A percentile compares a stretch with the other conserved stretches of the same genome.
Evolutionary conservation across 1,140 invertebrate genomes (phyloP).

Genomic region (Aphaenogaster rudis): DNA sequence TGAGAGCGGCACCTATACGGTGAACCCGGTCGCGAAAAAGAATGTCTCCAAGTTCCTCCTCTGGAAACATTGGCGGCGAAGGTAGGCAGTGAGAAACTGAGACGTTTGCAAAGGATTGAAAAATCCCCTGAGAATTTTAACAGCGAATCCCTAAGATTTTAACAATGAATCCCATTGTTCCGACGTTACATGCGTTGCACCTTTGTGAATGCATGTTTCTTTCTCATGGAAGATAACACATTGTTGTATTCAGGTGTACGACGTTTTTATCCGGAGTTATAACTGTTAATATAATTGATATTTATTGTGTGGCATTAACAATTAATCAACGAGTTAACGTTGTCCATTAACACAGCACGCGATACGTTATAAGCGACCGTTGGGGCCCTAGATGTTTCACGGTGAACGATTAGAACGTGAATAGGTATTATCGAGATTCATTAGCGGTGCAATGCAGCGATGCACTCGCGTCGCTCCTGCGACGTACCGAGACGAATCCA

Average conservation of each 20-base stretch:
- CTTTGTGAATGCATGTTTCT: conserved; percentile 17
- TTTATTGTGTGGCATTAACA: background rate
- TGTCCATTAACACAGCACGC: background rate
- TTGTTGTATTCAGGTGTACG: background rate
- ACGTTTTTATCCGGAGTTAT: background rate
- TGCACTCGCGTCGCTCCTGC: background rate
- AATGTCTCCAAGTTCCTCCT: conserved; percentile 82
- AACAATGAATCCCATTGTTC: background rate
- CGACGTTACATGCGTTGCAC: background rate
- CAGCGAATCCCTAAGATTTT: background rate
- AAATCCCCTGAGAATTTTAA: background rate
- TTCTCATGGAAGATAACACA: background rate
- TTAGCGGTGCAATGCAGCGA: background rate
- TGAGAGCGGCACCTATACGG: conserved; percentile 85
- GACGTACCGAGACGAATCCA: background rate
- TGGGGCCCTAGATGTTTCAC: background rate
- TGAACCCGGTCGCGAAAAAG: conserved; percentile 83
- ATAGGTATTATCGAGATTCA: conserved; percentile 6
- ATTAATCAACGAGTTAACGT: background rate
- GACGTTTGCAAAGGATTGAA: conserved; percentile 19
- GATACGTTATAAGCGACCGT: background rate
- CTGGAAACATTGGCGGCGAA: conserved; percentile 86
- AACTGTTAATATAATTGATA: conserved; percentile 24
- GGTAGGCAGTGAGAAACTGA: conserved; percentile 75
- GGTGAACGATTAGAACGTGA: background rate